Evolutionary conservation across 2,888 invertebrate genomes (phyloP).

Genomic region (Heliconius ismenius): DNA sequence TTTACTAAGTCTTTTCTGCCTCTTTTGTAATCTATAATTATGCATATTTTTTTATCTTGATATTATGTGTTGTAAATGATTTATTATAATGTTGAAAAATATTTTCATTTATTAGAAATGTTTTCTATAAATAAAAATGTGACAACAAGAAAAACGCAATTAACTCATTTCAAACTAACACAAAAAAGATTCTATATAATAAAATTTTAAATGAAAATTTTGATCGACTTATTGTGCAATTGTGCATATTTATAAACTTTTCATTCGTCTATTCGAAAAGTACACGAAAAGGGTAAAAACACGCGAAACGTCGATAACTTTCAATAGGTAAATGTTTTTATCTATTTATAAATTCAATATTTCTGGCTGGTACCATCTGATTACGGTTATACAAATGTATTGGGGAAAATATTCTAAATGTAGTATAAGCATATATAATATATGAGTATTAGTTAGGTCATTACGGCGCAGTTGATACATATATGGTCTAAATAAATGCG

Average conservation of each 20-base stretch:
- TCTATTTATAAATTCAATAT: conserved; percentile 58
- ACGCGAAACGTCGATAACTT: conserved; percentile 69
- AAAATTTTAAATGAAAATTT: not conserved
- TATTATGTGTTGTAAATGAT: no score
- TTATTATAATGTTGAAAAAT: no score
- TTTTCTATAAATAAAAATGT: no score
- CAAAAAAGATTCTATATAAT: no score
- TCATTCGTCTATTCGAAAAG: conserved; percentile 12
- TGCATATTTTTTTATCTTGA: no score
- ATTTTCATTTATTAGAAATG: no score
- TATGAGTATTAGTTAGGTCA: not conserved
- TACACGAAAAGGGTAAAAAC: conserved; percentile 25
- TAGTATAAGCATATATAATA: not conserved
- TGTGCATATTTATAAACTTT: not conserved
- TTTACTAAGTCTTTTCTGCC: no score
- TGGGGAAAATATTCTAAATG: conserved; percentile 2
- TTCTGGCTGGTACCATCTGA: conserved; percentile 53
- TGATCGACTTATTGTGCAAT: not conserved
- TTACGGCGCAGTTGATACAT: not conserved
- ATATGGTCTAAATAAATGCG: not conserved
- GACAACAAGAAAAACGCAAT: no score
- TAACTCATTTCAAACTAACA: no score
- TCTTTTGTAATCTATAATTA: no score
- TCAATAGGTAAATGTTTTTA: conserved; percentile 66
- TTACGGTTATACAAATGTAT: conserved; percentile 31